Evolutionary conservation across 2,888 invertebrate genomes (phyloP), one percentile per base, ranked within the genome.

Genomic region (Drepana falcataria): DNA sequence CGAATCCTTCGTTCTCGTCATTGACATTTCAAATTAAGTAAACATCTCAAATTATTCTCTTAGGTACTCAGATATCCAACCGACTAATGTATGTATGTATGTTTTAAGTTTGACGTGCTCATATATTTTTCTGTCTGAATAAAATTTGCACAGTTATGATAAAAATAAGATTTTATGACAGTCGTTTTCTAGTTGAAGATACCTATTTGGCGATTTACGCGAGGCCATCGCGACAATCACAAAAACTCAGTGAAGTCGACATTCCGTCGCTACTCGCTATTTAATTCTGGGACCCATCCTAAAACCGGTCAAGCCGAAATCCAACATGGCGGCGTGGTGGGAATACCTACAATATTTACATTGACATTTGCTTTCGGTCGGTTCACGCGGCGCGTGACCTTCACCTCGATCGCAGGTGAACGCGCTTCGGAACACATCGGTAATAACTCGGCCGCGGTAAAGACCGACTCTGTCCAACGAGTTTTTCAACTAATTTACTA

Each of bases 381-480:
- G 68, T 70, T 81, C 77, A 79, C 72, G 76, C 70, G 69, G 71
- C 70, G 72, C 64, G 74, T 82, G 86, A 87, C 90, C 90, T 90
- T 90, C 86, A 90, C 90, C 90, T 85, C 84, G 72, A 83, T 87
- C 75, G 74, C 83, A 85, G 87, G 84, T 85, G 85, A 82, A 82
- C 81, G 82, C 74, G 80, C 79, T 77, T 71, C 68, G 66, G 67
- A 69, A 73, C 76, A 69, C 71, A 74, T 68, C 73, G 69, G 65
- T 66, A 44, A 44, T 44, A 44, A 44, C 44, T 44, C 44, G 3
- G 44, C 9, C 9, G 9, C 44, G 44, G 37, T 5, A 5, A 37
- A 37, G 37, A 37, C 4, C 37, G 0, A 4, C 5, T 37, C 21
- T 4, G 6, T 9, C 6, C 9, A 44, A 44, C 44, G 44, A 7